A percentile compares a stretch with the other conserved stretches of the same genome.
Conservation (phyloP, 1,140 invertebrate species). For the Campoletis sonorensis region DNA sequence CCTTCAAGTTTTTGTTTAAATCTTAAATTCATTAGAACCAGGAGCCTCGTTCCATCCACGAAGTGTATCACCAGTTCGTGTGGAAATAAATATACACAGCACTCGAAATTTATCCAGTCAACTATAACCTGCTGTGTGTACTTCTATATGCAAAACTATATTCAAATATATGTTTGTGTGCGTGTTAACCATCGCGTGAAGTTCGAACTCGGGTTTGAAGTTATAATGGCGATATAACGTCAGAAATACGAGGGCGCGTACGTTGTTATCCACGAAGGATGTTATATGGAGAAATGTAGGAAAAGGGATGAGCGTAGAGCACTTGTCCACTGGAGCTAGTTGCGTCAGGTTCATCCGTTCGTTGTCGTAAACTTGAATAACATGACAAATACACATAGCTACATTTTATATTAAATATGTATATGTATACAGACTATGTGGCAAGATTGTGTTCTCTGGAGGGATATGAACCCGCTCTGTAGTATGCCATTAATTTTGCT, state of each 20-base stretch:
- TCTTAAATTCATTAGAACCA: no score
- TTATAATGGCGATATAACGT: slow-evolving; percentile 55
- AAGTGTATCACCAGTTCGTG: no score
- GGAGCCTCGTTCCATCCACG: no score
- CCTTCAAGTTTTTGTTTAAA: no score
- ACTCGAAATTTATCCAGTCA: no score
- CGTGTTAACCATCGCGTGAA: neutral
- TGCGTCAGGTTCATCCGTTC: slow-evolving; percentile 43
- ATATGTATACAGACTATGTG: neutral
- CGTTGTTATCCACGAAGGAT: slow-evolving; percentile 22
- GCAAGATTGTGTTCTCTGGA: slow-evolving; percentile 26
- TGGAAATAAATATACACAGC: no score
- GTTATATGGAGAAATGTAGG: slow-evolving; percentile 9
- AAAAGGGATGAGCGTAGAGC: slow-evolving; percentile 19
- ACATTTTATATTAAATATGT: neutral
- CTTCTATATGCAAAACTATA: no score
- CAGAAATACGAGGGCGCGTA: neutral
- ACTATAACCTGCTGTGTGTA: no score
- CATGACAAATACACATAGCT: neutral
- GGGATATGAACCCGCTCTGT: neutral
- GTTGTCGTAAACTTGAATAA: slow-evolving; percentile 47
- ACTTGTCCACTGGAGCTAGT: slow-evolving; percentile 10
- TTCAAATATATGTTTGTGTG: neutral
- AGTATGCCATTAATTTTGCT: slow-evolving; percentile 41
- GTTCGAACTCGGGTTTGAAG: slow-evolving; percentile 51